These are phyloP conservation scores for Atta cephalotes DNA, from an alignment of 1,140 invertebrate genomes.

Conservation along the genomic window DNA sequence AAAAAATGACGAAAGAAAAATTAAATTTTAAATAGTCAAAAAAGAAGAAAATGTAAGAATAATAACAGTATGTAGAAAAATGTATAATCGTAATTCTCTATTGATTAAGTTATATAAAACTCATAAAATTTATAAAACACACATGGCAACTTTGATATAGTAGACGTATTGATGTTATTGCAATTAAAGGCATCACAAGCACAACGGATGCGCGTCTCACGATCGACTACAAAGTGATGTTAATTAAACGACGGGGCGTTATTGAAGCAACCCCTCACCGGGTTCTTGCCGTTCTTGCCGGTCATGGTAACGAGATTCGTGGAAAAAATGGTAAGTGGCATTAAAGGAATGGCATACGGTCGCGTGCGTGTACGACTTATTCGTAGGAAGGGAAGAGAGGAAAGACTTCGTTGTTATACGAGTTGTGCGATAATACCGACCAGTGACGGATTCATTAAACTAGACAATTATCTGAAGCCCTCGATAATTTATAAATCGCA, in stretches of 20 bases:
- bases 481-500: not conserved
- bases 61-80: not conserved
- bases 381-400: constrained; percentile 41
- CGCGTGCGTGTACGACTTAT: constrained; percentile 72
- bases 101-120: not conserved
- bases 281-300: constrained; percentile 81
- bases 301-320: constrained; percentile 83
- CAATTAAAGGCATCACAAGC: not conserved
- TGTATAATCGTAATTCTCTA: not conserved
- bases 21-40: not conserved
- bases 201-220: constrained; percentile 36
- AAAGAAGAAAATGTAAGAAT: not conserved
- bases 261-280: constrained; percentile 74
- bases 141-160: not conserved
- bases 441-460: constrained; percentile 52
- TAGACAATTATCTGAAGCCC: not conserved
- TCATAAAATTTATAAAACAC: constrained; percentile 3
- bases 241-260: constrained; percentile 82
- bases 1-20: not conserved
- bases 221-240: constrained; percentile 66
- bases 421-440: constrained; percentile 33
- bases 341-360: constrained; percentile 62
- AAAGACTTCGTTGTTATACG: constrained; percentile 59
- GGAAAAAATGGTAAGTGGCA: constrained; percentile 82
- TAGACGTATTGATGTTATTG: not conserved